phyloP scores from a whole-genome alignment of 2,888 invertebrate genomes.

The Pocota personata region DNA sequence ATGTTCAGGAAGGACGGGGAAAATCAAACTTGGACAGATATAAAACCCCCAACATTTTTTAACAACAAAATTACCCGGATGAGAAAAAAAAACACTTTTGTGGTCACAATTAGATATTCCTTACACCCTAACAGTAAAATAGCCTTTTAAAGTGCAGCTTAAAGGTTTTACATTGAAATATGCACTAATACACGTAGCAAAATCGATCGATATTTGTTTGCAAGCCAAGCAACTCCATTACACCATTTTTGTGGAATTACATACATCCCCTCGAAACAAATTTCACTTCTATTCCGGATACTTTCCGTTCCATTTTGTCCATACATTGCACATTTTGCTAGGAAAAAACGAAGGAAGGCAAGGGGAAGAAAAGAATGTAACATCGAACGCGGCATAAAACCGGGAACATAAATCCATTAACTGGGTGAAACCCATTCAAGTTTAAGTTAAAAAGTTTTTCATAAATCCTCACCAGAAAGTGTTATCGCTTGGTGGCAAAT shows the following conservation, averaged over 20 bases:
- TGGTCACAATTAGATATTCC: not conserved
- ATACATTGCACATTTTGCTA: constrained; percentile 60
- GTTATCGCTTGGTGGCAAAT: constrained; percentile 73
- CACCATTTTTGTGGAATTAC: constrained; percentile 11
- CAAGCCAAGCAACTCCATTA: constrained; percentile 33
- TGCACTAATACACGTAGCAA: not conserved
- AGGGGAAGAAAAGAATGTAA: constrained; percentile 11
- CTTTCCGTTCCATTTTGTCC: constrained; percentile 58
- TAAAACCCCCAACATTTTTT: too few species aligned
- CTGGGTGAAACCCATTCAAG: constrained; percentile 71
- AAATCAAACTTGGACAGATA: too few species aligned
- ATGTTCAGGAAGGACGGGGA: too few species aligned
- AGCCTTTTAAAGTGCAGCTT: not conserved
- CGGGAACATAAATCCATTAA: constrained; percentile 72
- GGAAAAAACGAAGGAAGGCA: constrained; percentile 11
- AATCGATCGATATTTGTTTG: constrained; percentile 38
- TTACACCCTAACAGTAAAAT: not conserved
- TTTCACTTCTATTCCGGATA: constrained; percentile 52
- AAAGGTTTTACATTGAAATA: constrained; percentile 12
- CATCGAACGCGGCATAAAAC: constrained; percentile 62
- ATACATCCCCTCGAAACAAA: constrained; percentile 43
- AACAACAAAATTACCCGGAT: too few species aligned
- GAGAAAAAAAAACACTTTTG: too few species aligned
- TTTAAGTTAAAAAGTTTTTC: constrained; percentile 72
- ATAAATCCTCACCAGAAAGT: constrained; percentile 73